Evolutionary conservation across 2,888 invertebrate genomes (phyloP).

Genomic region (Clostera curtula): DNA sequence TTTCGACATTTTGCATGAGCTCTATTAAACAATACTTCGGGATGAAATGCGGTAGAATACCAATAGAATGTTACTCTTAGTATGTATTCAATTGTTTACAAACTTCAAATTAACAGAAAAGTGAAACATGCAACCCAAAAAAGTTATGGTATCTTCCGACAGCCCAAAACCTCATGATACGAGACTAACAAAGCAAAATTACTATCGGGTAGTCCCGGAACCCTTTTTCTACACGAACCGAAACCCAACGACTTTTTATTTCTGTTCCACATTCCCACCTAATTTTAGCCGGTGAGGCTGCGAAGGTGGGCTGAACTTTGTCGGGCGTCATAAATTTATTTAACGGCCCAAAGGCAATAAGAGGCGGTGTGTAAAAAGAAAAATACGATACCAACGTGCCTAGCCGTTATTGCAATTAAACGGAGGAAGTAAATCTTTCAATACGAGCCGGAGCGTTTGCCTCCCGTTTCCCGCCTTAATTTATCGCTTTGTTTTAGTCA

Average conservation of each 20-base stretch:
- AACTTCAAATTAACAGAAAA: too few species aligned
- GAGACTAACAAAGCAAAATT: too few species aligned
- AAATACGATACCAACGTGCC: slow-evolving; percentile 76
- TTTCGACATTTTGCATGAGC: too few species aligned
- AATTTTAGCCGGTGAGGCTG: slow-evolving; percentile 60
- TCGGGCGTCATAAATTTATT: slow-evolving; percentile 74
- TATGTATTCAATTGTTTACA: too few species aligned
- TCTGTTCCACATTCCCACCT: slow-evolving; percentile 67
- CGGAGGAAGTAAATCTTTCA: slow-evolving; percentile 76
- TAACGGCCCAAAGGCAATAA: slow-evolving; percentile 74
- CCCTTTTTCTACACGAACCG: too few species aligned
- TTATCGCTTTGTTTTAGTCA: slow-evolving; percentile 74
- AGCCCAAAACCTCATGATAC: too few species aligned
- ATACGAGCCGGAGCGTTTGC: slow-evolving; percentile 68
- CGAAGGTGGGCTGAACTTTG: slow-evolving; percentile 71
- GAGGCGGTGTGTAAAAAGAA: slow-evolving; percentile 74
- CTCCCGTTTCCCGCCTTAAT: slow-evolving; percentile 68
- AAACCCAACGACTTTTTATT: slow-evolving; percentile 68
- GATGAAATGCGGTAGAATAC: too few species aligned
- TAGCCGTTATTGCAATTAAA: slow-evolving; percentile 76
- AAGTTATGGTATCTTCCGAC: too few species aligned
- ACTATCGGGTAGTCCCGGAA: too few species aligned
- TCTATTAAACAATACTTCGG: too few species aligned
- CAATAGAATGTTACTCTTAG: too few species aligned
- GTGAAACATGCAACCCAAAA: too few species aligned